Conservation (phyloP, 2,888 invertebrate genomes). For the Ormia ochracea region DNA sequence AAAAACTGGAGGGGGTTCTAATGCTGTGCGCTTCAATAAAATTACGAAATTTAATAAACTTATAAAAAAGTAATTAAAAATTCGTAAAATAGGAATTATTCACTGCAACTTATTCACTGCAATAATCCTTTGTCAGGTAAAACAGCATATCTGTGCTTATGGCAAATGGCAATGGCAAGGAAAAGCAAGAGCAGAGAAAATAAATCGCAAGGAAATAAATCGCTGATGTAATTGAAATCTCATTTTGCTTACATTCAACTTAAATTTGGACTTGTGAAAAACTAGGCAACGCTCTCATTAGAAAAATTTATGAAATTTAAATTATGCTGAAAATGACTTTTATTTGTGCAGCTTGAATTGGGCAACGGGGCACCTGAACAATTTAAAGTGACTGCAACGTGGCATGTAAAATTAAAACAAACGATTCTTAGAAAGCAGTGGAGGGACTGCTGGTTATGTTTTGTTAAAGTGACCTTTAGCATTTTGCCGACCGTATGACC, state of each 20-base stretch:
- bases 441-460: constrained; percentile 13
- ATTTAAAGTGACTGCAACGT: constrained; percentile 1
- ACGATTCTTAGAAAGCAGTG: constrained; percentile 44
- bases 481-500: constrained; percentile 42
- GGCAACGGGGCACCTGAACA: constrained; percentile 46
- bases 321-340: constrained; percentile 33
- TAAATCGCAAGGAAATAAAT: constrained; percentile 36
- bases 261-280: background rate
- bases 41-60: too few relatives aligned
- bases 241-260: constrained; percentile 28
- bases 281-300: constrained; percentile 7
- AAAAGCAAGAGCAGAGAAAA: too few relatives aligned
- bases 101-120: background rate
- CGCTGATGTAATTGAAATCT: constrained; percentile 33
- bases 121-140: background rate
- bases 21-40: too few relatives aligned
- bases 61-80: too few relatives aligned
- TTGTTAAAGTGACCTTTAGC: constrained; percentile 54
- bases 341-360: constrained; percentile 9
- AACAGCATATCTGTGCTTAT: too few relatives aligned
- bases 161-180: background rate
- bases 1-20: too few relatives aligned
- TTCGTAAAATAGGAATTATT: too few relatives aligned
- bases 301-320: constrained; percentile 23
- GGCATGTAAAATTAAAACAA: background rate